Conservation (phyloP, 2,888 invertebrate species). For the Chymomyza amoena region DNA sequence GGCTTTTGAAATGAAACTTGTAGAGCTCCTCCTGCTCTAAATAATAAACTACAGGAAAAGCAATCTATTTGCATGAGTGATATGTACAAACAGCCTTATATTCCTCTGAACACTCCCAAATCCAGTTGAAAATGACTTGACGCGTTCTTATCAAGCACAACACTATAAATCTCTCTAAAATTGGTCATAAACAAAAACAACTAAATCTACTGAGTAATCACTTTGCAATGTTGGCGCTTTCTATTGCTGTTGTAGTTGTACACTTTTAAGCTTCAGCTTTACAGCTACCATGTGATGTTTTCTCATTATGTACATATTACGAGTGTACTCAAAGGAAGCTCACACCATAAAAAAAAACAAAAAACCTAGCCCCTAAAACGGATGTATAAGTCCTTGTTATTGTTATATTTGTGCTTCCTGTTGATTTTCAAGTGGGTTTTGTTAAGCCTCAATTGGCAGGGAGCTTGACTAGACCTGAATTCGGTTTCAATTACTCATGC, state of each 20-base stretch:
- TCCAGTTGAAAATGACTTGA: constrained; percentile 18
- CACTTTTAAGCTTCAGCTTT: not conserved
- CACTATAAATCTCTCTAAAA: constrained; percentile 73
- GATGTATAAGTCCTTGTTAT: not conserved
- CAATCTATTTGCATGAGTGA: constrained; percentile 69
- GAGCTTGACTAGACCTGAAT: not conserved
- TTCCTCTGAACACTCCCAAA: not conserved
- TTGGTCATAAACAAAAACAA: constrained; percentile 61
- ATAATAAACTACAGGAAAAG: not conserved
- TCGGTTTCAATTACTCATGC: not conserved
- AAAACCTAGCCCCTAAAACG: not conserved
- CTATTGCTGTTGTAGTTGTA: constrained; percentile 8
- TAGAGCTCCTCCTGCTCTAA: no score
- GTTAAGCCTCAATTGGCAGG: constrained; percentile 1
- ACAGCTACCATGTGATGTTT: not conserved
- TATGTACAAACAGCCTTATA: constrained; percentile 5
- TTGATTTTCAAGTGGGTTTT: constrained; percentile 23
- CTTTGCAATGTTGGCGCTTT: not conserved
- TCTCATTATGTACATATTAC: not conserved
- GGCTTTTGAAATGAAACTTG: not conserved
- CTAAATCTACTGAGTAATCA: constrained; percentile 9
- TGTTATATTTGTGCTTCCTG: constrained; percentile 20
- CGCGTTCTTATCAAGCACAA: constrained; percentile 65
- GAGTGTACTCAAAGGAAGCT: not conserved
- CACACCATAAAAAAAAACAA: not conserved